These are phyloP conservation scores for Serilophus lunatus DNA, from an alignment of 2,113 vertebrate species.

Conservation along the genomic window DNA sequence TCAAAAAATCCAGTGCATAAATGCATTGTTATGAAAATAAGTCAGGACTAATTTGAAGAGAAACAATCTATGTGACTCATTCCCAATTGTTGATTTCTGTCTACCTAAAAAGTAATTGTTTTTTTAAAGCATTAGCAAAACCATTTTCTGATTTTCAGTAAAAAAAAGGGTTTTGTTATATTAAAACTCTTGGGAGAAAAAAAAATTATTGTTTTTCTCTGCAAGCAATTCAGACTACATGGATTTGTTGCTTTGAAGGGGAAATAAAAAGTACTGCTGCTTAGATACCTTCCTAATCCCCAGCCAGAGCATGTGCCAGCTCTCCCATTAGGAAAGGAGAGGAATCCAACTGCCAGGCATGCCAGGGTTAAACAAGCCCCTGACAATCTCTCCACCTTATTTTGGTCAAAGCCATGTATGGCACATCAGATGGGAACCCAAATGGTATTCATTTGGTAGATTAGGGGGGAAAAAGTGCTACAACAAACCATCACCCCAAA, in stretches of 20 bases:
- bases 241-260: background rate
- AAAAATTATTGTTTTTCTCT: background rate
- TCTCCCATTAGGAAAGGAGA: background rate
- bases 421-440: background rate
- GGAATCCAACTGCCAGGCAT: background rate
- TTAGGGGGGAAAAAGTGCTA: background rate
- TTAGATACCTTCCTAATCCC: background rate
- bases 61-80: background rate
- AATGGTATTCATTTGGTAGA: background rate
- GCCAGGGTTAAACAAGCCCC: background rate
- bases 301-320: background rate
- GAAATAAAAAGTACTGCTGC: background rate
- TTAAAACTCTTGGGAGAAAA: background rate
- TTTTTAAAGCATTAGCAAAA: background rate
- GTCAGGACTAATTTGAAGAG: background rate
- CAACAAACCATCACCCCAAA: background rate
- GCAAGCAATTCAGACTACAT: background rate
- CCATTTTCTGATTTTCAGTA: background rate
- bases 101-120: background rate
- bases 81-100: background rate
- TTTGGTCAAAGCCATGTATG: background rate
- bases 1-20: background rate
- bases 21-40: background rate
- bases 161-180: background rate
- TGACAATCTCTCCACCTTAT: background rate